phyloP scores from a whole-genome alignment of 1,140 invertebrate species.

The Drosophila neocordata region DNA sequence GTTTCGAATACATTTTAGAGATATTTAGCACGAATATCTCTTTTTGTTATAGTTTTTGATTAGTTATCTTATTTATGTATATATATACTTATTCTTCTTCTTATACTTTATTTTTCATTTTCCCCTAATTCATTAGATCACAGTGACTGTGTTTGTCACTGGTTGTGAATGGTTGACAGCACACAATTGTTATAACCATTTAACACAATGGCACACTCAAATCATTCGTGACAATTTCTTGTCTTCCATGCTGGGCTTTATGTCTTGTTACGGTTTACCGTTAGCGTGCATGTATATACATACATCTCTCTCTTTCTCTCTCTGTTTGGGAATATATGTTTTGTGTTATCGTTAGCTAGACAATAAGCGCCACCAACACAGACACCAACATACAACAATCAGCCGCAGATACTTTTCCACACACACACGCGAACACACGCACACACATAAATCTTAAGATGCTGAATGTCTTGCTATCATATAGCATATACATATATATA shows the following conservation, averaged over 20 bases:
- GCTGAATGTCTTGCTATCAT: slow-evolving; percentile 7
- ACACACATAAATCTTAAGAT: slow-evolving; percentile 20
- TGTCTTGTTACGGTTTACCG: slow-evolving; percentile 1
- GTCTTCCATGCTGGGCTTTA: neutral
- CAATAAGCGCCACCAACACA: slow-evolving; percentile 40
- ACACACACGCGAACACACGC: slow-evolving; percentile 18
- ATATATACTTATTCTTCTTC: too few relatives aligned
- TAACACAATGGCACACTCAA: neutral
- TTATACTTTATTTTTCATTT: too few relatives aligned
- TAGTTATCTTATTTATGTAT: too few relatives aligned
- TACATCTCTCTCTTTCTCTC: too few relatives aligned
- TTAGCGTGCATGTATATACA: neutral
- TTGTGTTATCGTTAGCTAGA: slow-evolving; percentile 50
- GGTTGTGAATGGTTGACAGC: neutral
- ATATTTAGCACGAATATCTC: too few relatives aligned
- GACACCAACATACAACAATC: slow-evolving; percentile 1
- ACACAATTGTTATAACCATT: neutral
- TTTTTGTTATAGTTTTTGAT: too few relatives aligned
- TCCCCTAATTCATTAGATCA: too few relatives aligned
- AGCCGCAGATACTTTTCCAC: slow-evolving; percentile 42
- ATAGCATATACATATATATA: slow-evolving; percentile 3
- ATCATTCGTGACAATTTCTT: slow-evolving; percentile 12
- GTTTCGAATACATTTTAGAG: too few relatives aligned
- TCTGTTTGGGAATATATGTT: slow-evolving; percentile 14
- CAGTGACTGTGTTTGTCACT: neutral